A percentile compares a stretch with the other conserved stretches of the same genome.
These are phyloP conservation scores for Remorina albescens DNA, from an alignment of 2,797 vertebrate species.

Conservation along the genomic window DNA sequence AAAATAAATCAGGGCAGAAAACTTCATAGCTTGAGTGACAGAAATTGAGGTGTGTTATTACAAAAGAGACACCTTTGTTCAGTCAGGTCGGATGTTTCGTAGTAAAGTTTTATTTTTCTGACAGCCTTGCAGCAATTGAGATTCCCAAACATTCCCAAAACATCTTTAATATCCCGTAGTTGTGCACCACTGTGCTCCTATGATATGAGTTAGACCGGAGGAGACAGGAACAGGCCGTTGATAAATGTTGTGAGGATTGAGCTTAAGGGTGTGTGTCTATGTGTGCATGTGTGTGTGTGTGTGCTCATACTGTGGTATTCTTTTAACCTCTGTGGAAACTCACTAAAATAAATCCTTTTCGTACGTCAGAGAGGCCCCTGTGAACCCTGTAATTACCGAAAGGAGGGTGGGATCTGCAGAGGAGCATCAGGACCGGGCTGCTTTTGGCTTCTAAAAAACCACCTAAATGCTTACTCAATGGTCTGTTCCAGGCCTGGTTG, in stretches of 20 bases:
- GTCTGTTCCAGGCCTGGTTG: conserved; percentile 67
- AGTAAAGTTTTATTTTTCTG: no score
- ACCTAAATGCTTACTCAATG: conserved; percentile 76
- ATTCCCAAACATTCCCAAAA: conserved; percentile 19
- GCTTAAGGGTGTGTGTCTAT: conserved; percentile 59
- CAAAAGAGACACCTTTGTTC: conserved; percentile 48
- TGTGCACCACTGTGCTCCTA: conserved; percentile 49
- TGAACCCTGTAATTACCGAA: conserved; percentile 86
- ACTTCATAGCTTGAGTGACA: conserved; percentile 50
- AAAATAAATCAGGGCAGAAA: conserved; percentile 55
- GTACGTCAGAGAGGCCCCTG: conserved; percentile 87
- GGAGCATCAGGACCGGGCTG: conserved; percentile 71
- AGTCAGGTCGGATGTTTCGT: conserved; percentile 44
- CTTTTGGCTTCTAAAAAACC: conserved; percentile 80
- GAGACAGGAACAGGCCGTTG: conserved; percentile 64
- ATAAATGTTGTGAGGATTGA: conserved; percentile 77
- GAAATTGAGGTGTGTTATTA: conserved; percentile 51
- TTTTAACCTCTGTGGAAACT: conserved; percentile 89
- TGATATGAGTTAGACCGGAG: conserved; percentile 51
- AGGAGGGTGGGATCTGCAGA: conserved; percentile 77
- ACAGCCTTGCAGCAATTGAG: no score
- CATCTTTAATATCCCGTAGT: conserved; percentile 32
- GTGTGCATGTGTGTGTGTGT: conserved; percentile 43
- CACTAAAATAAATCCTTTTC: conserved; percentile 88
- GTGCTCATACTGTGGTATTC: conserved; percentile 82